Evolutionary conservation across 1,140 invertebrate species (phyloP), one percentile per base, ranked within the genome.

Genomic region (Drosophila jambulina): DNA sequence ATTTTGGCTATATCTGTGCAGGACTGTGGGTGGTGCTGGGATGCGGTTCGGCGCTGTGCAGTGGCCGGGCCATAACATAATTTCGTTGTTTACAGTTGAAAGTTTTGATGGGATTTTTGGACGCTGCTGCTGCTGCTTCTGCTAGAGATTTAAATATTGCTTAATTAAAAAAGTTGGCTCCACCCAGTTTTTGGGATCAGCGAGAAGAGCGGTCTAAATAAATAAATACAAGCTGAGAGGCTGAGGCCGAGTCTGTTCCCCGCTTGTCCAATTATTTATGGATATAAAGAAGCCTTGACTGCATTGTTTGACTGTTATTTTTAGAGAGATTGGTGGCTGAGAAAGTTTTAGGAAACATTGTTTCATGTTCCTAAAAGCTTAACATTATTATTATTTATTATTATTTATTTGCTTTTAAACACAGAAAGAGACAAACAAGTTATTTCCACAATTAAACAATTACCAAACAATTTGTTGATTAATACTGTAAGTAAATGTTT

Each of bases 91-190:
- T 86, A 75, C 82, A 75, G 78, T 74, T 78, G 58, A 78, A 84
- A 84, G 74, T 84, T 84, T 80, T 77, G 49, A 64, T 78, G 63
- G 72, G 59, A 54, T 54, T 75, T 74, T 74, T 48, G 69, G 40
- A 48, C 53, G 64, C 80, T 76, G 67, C 80, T 76, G 68, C 53
- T 58, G 45, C 59, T 60, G 36, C 59, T n/a, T n/a, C n/a, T 60
- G 68, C 58, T 48, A 17, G 57, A 63, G 71, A 75, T 84, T 80
- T 63, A 85, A 78, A 85, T 84, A 85, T 85, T 77, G 78, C 80
- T 86, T 85, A 86, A 85, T 86, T 85, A 86, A 86, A 85, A 86
- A 85, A 85, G 82, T 86, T 82, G 40, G 45, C 19, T 25, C 42
- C 68, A 42, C 27, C 58, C 43, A 62, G 79, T 75, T 68, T 75